Base-by-base conservation (phyloP, 2,113 vertebrate genomes). In the Sterrhoptilus dennistouni region DNA sequence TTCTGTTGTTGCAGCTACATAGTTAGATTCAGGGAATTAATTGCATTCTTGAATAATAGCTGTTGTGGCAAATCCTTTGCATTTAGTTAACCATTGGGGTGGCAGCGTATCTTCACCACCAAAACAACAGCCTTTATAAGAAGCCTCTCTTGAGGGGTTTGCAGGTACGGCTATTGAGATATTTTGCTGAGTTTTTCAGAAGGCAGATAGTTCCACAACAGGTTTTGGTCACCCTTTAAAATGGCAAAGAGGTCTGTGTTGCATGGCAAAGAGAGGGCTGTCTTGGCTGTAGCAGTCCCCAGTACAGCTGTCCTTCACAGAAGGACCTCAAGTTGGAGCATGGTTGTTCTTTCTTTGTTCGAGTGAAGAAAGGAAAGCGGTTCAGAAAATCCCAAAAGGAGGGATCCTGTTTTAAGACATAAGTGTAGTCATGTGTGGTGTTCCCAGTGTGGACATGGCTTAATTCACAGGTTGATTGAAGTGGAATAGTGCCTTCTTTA, bases 331-430 rank as follows among this genome's bases (percentile, higher is more conserved):
- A 22, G 29, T 38, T 94, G 59, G 50, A 80, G 45, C 13, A 1
- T 60, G 28, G 31, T 70, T 92, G 50, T 19, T 77, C 52, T 60
- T 82, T 53, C 14, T 72, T 93, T 92, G 57, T 63, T 88, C 27
- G 5, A 82, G 17, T 76, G 49, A 79, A 95, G 74, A 95, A 87
- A 44, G 70, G 60, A 83, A 68, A 77, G 42, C 2, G 2, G 59
- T 95, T 93, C 33, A 49, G 70, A 93, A 95, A 90, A 87, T 84
- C 49, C 53, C 69, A 12, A 85, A 94, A 90, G 79, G 40, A 84
- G 65, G 8, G 44, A 49, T 65, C 8, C 47, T 65, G 35, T 83
- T 94, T 87, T 86, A 78, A 89, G 94, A 72, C 12, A 16, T 78
- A 75, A 53, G 69, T 87, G 70, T 88, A 85, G 42, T 83, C 22